These are phyloP conservation scores for Ranitomeya variabilis DNA, from an alignment of 2,113 vertebrate species.

Conservation along the genomic window DNA sequence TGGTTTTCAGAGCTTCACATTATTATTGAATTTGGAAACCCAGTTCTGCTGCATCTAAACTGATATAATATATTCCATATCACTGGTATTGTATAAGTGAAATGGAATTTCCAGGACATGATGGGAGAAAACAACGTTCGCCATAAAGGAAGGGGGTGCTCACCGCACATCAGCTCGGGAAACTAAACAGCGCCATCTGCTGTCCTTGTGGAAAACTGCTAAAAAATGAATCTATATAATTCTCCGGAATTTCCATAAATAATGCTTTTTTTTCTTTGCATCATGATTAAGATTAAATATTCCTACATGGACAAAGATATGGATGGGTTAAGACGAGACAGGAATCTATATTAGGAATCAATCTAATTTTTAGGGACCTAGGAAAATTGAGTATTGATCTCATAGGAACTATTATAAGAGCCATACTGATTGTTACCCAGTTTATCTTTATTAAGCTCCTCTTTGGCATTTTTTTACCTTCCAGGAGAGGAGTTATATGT, in stretches of 20 bases:
- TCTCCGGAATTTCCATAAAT: neutral
- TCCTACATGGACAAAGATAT: neutral
- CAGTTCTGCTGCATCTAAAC: neutral
- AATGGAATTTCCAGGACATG: neutral
- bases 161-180: neutral
- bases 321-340: too few relatives aligned
- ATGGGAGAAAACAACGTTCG: neutral
- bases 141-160: neutral
- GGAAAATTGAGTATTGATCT: neutral
- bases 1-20: too few relatives aligned
- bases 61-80: neutral
- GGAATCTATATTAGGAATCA: too few relatives aligned
- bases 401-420: too few relatives aligned
- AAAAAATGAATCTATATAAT: neutral
- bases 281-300: neutral
- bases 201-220: neutral
- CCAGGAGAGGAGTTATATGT: too few relatives aligned
- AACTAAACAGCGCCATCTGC: slow-evolving; percentile 19
- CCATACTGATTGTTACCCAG: too few relatives aligned
- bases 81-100: neutral
- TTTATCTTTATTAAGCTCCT: too few relatives aligned
- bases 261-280: neutral
- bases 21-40: neutral
- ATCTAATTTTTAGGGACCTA: neutral
- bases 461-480: too few relatives aligned